phyloP scores from a whole-genome alignment of 2,113 vertebrate species.

The Hemicordylus capensis region DNA sequence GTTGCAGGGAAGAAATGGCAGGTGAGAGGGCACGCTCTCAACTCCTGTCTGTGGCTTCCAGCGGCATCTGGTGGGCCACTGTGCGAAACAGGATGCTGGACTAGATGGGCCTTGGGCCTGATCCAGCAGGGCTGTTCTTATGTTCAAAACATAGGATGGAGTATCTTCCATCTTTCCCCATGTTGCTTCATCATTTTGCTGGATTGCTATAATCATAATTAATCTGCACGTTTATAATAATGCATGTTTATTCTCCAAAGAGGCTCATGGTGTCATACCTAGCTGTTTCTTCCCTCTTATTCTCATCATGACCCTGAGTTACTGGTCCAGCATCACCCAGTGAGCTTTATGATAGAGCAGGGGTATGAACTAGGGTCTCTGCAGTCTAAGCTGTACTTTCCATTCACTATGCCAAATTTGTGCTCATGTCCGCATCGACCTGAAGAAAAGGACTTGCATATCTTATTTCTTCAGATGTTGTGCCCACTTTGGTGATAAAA shows the following conservation, averaged over 20 bases:
- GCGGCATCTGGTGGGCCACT: too few relatives aligned
- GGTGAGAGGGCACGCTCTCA: too few relatives aligned
- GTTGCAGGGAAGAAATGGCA: too few relatives aligned
- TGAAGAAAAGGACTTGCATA: not conserved
- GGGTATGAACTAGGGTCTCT: not conserved
- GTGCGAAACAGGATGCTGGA: too few relatives aligned
- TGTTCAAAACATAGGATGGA: too few relatives aligned
- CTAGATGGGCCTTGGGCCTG: too few relatives aligned
- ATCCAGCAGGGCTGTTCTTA: too few relatives aligned
- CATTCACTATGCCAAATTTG: not conserved
- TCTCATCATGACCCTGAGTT: not conserved
- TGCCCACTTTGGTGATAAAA: not conserved
- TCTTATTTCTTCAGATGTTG: not conserved
- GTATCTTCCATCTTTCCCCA: too few relatives aligned
- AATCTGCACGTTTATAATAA: too few relatives aligned
- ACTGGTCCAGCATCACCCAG: too few relatives aligned
- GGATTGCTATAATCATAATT: not conserved
- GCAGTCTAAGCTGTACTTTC: too few relatives aligned
- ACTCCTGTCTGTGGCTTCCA: too few relatives aligned
- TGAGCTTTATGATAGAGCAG: not conserved
- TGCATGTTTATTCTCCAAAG: not conserved
- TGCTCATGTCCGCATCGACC: not conserved
- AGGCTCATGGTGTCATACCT: not conserved
- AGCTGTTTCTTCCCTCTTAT: not conserved
- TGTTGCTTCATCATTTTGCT: not conserved